phyloP scores from a whole-genome alignment of 2,797 vertebrate species.

The Muscicapa comitata region DNA sequence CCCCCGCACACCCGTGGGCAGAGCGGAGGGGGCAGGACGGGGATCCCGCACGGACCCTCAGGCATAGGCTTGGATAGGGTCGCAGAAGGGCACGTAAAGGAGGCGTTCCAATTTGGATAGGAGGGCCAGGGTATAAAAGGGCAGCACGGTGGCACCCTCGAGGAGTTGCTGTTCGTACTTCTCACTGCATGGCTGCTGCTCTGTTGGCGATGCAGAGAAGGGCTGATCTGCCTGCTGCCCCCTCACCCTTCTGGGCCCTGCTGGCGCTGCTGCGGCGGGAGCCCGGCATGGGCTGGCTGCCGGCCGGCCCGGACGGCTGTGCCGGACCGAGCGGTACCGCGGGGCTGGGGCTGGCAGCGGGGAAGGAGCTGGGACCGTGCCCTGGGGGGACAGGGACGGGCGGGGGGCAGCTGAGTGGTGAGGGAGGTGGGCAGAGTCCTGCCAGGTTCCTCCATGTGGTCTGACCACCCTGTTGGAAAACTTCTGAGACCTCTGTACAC shows the following conservation, averaged over 20 bases:
- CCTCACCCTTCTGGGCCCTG: neutral
- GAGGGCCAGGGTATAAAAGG: neutral
- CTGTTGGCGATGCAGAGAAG: fast-evolving
- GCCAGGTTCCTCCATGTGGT: fast-evolving
- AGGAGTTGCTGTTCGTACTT: fast-evolving
- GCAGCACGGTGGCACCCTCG: fast-evolving
- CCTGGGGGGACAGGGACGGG: neutral
- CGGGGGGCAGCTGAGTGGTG: fast-evolving
- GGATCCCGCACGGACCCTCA: fast-evolving
- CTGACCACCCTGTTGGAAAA: neutral
- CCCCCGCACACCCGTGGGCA: neutral
- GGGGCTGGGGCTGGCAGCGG: fast-evolving
- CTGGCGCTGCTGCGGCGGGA: neutral
- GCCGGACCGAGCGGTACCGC: fast-evolving
- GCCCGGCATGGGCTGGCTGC: neutral
- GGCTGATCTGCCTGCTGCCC: fast-evolving
- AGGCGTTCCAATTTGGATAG: neutral
- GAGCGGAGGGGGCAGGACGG: neutral
- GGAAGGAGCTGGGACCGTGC: neutral
- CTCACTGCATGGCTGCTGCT: fast-evolving
- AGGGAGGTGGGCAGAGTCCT: fast-evolving
- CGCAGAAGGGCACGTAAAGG: too few species aligned
- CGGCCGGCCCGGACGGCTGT: fast-evolving
- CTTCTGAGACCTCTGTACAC: neutral
- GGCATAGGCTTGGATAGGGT: neutral